These are phyloP conservation scores for Gymnogyps californianus DNA, from an alignment of 2,113 vertebrate genomes.

Conservation along the genomic window DNA sequence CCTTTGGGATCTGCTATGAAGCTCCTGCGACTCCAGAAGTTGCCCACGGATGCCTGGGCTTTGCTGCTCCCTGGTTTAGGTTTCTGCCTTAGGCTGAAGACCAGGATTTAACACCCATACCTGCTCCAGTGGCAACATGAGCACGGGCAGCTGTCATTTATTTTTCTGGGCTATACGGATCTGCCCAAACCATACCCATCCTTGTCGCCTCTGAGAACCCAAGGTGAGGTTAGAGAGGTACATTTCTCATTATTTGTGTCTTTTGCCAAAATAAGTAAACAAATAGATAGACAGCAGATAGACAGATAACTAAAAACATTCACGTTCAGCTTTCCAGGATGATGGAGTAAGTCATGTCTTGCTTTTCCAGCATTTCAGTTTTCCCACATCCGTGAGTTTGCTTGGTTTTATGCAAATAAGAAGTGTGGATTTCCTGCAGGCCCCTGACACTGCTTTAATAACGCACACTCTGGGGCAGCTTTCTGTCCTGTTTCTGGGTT, in stretches of 20 bases:
- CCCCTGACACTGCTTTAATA: background rate
- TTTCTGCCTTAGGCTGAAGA: background rate
- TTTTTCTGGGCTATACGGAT: background rate
- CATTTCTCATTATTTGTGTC: background rate
- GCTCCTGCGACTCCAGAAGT: background rate
- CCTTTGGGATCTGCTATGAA: background rate
- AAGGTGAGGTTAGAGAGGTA: background rate
- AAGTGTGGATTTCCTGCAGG: background rate
- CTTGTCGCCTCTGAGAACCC: background rate
- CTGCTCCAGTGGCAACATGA: background rate
- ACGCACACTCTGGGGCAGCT: background rate
- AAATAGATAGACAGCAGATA: background rate
- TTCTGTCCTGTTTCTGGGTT: background rate
- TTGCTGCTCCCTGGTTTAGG: background rate
- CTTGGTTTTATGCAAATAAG: background rate
- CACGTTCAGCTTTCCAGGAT: fast-evolving
- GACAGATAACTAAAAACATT: background rate
- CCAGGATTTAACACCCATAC: background rate
- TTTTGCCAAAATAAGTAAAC: background rate
- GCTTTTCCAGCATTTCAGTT: background rate
- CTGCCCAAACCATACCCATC: background rate
- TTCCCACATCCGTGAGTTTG: background rate
- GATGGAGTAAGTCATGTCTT: background rate
- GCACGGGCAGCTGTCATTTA: background rate
- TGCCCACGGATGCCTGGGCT: background rate